Conservation (phyloP, 2,888 invertebrate genomes). For the Hyposoter dolosus region DNA sequence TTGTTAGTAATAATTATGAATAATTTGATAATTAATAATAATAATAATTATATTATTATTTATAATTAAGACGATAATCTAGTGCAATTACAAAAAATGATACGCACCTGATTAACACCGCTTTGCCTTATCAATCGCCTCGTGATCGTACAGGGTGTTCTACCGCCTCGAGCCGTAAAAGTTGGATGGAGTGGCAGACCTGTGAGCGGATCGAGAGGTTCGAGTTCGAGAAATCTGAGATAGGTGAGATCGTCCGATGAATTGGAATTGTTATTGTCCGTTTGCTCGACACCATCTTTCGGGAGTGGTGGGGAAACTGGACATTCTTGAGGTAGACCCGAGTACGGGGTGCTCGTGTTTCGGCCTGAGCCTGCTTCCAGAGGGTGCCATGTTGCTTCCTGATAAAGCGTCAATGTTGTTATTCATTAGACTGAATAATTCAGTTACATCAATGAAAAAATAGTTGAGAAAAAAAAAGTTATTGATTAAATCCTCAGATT, state of each 20-base stretch:
- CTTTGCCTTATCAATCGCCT: conserved; percentile 86
- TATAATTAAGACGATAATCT: not conserved
- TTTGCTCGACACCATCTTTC: conserved; percentile 78
- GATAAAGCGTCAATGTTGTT: conserved; percentile 1
- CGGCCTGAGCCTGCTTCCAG: conserved; percentile 83
- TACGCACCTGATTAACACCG: conserved; percentile 79
- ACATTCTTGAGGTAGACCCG: conserved; percentile 80
- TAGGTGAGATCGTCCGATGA: conserved; percentile 84
- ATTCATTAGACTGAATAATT: not conserved
- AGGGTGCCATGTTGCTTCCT: conserved; percentile 85
- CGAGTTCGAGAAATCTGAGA: conserved; percentile 91
- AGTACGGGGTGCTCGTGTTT: conserved; percentile 84
- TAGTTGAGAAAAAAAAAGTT: not conserved
- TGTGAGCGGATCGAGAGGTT: conserved; percentile 90
- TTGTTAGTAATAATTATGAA: no score
- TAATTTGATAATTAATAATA: no score
- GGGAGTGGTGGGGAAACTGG: conserved; percentile 80
- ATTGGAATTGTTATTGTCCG: conserved; percentile 83
- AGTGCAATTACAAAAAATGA: not conserved
- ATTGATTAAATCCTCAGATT: no score
- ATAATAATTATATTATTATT: not conserved
- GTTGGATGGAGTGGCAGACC: conserved; percentile 84
- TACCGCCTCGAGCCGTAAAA: conserved; percentile 87
- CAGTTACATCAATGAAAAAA: not conserved
- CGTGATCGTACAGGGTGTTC: conserved; percentile 94